A percentile compares a stretch with the other conserved stretches of the same genome.
Evolutionary conservation across 1,140 invertebrate species (phyloP).

Genomic region (Aradophagus sp.): DNA sequence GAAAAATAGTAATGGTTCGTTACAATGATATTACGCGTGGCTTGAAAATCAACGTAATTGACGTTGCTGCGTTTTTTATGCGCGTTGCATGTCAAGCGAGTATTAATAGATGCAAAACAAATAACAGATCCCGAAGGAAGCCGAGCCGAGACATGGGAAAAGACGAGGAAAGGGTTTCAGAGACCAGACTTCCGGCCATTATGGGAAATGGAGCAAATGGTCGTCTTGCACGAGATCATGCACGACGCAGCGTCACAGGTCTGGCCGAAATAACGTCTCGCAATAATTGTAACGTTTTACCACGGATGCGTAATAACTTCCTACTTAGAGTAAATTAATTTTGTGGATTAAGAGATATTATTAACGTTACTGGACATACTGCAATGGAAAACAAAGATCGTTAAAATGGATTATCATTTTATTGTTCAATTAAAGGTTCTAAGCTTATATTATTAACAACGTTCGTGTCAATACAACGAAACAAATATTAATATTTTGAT

Average conservation of each 20-base stretch:
- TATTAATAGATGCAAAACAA: too few species aligned
- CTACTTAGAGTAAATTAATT: constrained; percentile 37
- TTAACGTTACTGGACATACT: background rate
- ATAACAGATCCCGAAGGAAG: constrained; percentile 64
- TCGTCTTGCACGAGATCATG: constrained; percentile 78
- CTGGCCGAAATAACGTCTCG: constrained; percentile 25
- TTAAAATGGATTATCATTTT: too few species aligned
- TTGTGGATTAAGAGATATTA: constrained; percentile 1
- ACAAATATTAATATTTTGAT: too few species aligned
- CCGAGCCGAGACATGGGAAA: constrained; percentile 63
- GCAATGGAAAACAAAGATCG: too few species aligned
- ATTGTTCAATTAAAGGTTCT: too few species aligned
- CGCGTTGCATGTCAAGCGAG: too few species aligned
- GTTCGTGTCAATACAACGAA: too few species aligned
- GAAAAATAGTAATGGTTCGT: too few species aligned
- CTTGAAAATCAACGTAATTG: too few species aligned
- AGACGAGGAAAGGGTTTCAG: constrained; percentile 53
- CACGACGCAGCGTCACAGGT: constrained; percentile 77
- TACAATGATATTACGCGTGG: too few species aligned
- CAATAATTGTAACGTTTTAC: constrained; percentile 18
- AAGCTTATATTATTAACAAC: too few species aligned
- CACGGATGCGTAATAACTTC: constrained; percentile 31
- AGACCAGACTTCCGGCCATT: constrained; percentile 63
- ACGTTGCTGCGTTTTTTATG: too few species aligned
- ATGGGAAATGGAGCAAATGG: constrained; percentile 80